Base-by-base conservation (phyloP, 2,797 vertebrate species). In the Phaenicophaeus curvirostris region DNA sequence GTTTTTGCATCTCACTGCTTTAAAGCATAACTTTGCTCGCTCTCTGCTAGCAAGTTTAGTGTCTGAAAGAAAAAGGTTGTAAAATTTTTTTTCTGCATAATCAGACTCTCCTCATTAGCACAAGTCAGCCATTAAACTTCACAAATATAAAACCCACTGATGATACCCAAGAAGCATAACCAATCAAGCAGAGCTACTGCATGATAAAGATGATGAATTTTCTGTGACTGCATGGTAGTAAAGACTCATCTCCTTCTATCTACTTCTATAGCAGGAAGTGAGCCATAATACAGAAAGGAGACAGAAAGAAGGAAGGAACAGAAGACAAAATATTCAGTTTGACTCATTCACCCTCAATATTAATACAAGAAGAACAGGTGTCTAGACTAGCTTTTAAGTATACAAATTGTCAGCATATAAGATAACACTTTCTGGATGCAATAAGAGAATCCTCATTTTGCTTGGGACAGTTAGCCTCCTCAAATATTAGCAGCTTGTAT, bases 11-110 rank as follows among this genome's bases (percentile, higher is more conserved):
- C 97, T 98, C 39, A 98, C 96, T 89, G 99, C 99, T 96, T 98
- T 99, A 95, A 99, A 99, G 93, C 99, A 99, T 87, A 99, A 96
- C 94, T 99, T 99, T 8, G 98, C 98, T 94, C 98, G 97, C 90
- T 99, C 99, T 96, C 99, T 98, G 98, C 98, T 99, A 69, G 97
- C 98, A 44, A 99, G 98, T 94, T 98, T 99, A 73, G 98, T 98
- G 97, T 99, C 99, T 99, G 81, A 35, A 96, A 96, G 33, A 96
- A 92, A 91, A 89, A 89, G 10, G 27, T 62, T 33, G 9, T 25
- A 74, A 89, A 76, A 48, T 37, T 13, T 61, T 46, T 61, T 51
- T 12, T 28, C 25, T 50, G 9, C 4, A 48, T n/a, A 59, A 30
- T 20, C 24, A 71, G 20, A 33, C 7, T 21, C 11, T 54, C 30